Evolutionary conservation across 2,113 vertebrate genomes (phyloP), one percentile per base, ranked within the genome.

Genomic region (Poicephalus gulielmi): DNA sequence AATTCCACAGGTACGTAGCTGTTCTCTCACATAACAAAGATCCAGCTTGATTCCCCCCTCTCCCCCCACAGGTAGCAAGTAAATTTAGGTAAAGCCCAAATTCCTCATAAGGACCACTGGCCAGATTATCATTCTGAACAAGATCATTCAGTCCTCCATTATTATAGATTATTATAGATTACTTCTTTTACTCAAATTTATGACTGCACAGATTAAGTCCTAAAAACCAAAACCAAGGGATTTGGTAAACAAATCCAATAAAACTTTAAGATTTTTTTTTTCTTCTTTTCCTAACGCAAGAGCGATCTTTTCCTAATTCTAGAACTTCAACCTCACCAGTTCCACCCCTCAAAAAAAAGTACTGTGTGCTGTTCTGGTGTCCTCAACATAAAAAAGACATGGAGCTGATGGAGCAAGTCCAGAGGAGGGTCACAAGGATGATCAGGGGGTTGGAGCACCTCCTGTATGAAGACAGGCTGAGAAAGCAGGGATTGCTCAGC

Each of bases 101-200:
- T 5, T 46, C 28, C 17, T 83, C 17, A 3, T 13, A 23, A 50
- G 30, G 15, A 30, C 7, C 24, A 35, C 4, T 6, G 13, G 9
- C 3, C 37, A 59, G 39, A 33, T 60, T 31, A 71, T 8, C 10
- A 9, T 27, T 23, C 41, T 47, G 62, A 84, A 59, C 10, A 31
- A 33, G 35, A 67, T 35, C 16, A 75, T 11, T 20, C 37, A 50
- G 2, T 37, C 17, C 7, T 62, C 35, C 7, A 3, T 14, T 16
- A 7, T 22, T 16, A 77, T 0, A 31, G 2, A 50, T 39, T 27
- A 35, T 22, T 16, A 77, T 0, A 31, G 2, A 50, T 39, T 27
- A 35, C 3, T 60, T 73, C 24, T n/a, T 17, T 55, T 53, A 30
- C 11, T 81, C 44, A 63, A 12, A 75, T 75, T 41, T 11, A 84